Conservation (phyloP, 2,113 vertebrate genomes). For the Campylomormyrus tamandua region DNA sequence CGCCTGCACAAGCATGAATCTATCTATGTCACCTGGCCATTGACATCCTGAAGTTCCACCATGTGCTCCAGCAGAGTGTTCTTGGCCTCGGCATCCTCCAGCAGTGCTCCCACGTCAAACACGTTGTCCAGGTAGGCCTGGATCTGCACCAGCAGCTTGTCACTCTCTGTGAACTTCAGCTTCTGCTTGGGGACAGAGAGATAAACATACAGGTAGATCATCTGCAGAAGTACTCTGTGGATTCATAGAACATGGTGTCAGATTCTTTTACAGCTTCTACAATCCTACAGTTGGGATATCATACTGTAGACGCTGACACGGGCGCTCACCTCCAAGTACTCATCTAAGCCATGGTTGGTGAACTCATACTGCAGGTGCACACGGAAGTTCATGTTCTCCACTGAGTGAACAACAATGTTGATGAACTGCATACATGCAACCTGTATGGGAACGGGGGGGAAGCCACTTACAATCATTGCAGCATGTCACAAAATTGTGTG, state of each 20-base stretch:
- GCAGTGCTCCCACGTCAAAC: conserved; percentile 80
- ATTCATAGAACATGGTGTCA: neutral
- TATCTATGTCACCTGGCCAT: conserved; percentile 60
- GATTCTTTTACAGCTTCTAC: neutral
- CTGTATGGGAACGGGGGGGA: conserved; percentile 44
- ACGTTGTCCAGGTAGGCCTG: conserved; percentile 97
- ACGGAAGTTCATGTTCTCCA: conserved; percentile 98
- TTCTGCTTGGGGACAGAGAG: conserved; percentile 53
- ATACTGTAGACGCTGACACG: neutral
- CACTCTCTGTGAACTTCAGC: conserved; percentile 81
- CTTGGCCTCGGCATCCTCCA: conserved; percentile 90
- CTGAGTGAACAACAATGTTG: conserved; percentile 97
- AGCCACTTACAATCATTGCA: neutral
- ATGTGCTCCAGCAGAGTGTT: conserved; percentile 77
- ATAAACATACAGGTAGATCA: conserved; percentile 14
- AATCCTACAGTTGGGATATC: neutral
- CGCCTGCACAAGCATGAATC: neutral
- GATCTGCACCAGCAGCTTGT: conserved; percentile 94
- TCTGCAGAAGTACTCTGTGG: neutral
- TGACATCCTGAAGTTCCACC: conserved; percentile 78
- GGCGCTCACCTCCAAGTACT: conserved; percentile 77
- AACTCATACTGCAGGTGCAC: conserved; percentile 95
- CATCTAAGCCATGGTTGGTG: conserved; percentile 81
- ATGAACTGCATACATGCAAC: conserved; percentile 99
- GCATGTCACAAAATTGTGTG: neutral